These are phyloP conservation scores for Luperina nickerlii DNA, from an alignment of 2,888 invertebrate genomes.

Conservation along the genomic window DNA sequence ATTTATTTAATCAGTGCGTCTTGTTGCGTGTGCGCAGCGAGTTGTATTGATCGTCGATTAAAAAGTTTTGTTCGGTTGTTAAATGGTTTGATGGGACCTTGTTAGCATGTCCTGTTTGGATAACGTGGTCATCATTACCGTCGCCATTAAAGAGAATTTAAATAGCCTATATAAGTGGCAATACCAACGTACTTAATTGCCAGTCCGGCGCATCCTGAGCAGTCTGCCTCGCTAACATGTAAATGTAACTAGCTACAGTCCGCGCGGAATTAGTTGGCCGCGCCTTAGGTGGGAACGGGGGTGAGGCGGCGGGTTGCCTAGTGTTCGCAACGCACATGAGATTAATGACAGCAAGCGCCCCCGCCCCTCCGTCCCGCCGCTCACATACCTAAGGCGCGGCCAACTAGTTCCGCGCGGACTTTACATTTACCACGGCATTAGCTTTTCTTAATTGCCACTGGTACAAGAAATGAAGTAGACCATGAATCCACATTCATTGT, in stretches of 20 bases:
- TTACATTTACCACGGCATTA: too few species aligned
- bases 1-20: conserved; percentile 37
- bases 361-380: too few species aligned
- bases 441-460: too few species aligned
- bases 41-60: conserved; percentile 25
- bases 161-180: background rate
- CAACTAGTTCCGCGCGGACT: too few species aligned
- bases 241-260: background rate
- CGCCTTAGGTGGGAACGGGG: too few species aligned
- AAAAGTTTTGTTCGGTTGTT: conserved; percentile 33
- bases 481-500: background rate
- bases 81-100: conserved; percentile 21
- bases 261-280: too few species aligned
- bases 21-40: conserved; percentile 30
- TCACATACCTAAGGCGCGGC: too few species aligned
- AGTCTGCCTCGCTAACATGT: background rate
- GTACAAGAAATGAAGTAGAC: background rate
- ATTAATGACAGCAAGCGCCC: too few species aligned
- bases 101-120: conserved; percentile 31
- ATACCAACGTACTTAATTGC: background rate
- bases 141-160: background rate
- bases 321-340: too few species aligned
- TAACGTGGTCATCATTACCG: background rate
- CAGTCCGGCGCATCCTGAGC: background rate
- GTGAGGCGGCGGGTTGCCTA: too few species aligned